These are phyloP conservation scores for Spodoptera exigua DNA, from an alignment of 2,888 invertebrate species.

Conservation along the genomic window DNA sequence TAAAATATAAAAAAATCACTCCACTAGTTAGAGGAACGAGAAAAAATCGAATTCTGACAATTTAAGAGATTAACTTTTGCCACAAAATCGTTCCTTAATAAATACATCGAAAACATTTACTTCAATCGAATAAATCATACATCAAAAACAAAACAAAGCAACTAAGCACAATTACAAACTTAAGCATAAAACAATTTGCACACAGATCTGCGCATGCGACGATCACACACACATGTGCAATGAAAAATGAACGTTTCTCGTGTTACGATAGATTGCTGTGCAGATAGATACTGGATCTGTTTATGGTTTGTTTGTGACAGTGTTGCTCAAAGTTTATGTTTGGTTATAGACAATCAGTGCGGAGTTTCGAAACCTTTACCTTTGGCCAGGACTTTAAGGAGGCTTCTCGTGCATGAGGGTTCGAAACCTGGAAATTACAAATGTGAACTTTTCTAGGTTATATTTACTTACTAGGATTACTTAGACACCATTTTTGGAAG, in stretches of 20 bases:
- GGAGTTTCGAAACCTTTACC: not conserved
- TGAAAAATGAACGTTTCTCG: conserved; percentile 67
- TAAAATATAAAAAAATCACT: too few species aligned
- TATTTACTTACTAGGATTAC: too few species aligned
- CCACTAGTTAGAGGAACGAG: too few species aligned
- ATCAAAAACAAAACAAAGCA: conserved; percentile 23
- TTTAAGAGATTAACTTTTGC: too few species aligned
- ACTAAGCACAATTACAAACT: conserved; percentile 32
- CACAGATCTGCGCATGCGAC: conserved; percentile 46
- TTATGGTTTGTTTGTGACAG: conserved; percentile 62
- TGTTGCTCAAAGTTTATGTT: conserved; percentile 56
- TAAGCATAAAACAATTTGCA: conserved; percentile 50
- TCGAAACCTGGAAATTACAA: too few species aligned
- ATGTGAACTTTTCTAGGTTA: too few species aligned
- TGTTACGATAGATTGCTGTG: conserved; percentile 68
- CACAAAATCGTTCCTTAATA: conserved; percentile 2
- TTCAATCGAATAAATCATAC: conserved; percentile 5
- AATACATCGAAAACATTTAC: conserved; percentile 14
- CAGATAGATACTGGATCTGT: conserved; percentile 62
- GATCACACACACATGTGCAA: conserved; percentile 30
- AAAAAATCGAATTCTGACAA: too few species aligned
- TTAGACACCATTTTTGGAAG: too few species aligned
- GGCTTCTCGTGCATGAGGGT: too few species aligned
- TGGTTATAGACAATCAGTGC: not conserved
- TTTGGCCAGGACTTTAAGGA: too few species aligned